Conservation (phyloP, 2,888 invertebrate genomes). For the Aporophyla lueneburgensis region DNA sequence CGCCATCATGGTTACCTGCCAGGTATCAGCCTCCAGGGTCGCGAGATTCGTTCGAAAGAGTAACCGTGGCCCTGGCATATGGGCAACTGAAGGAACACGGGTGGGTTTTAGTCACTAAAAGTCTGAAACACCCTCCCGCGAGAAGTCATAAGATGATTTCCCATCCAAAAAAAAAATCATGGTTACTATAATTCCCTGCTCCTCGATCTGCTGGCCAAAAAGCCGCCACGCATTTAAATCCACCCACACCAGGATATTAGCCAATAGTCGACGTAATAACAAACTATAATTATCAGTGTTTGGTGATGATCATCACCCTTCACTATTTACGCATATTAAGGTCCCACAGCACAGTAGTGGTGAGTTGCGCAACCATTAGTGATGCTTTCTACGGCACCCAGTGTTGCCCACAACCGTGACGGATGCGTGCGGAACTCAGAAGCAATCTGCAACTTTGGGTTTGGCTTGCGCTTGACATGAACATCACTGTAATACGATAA, state of each 20-base stretch:
- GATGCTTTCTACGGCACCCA: slow-evolving; percentile 63
- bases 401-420: slow-evolving; percentile 24
- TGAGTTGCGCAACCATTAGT: slow-evolving; percentile 57
- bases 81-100: too few relatives aligned
- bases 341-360: slow-evolving; percentile 6
- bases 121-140: too few relatives aligned
- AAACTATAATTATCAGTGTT: slow-evolving; percentile 41
- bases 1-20: too few relatives aligned
- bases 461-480: slow-evolving; percentile 39
- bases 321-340: slow-evolving; percentile 61
- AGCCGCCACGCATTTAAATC: background rate
- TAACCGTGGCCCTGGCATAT: too few relatives aligned
- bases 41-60: too few relatives aligned
- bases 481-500: slow-evolving; percentile 34
- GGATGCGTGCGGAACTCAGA: slow-evolving; percentile 52
- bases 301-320: slow-evolving; percentile 51
- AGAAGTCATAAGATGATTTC: too few relatives aligned
- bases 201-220: background rate
- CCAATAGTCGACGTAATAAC: slow-evolving; percentile 23
- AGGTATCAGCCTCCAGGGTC: too few relatives aligned
- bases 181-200: background rate
- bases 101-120: too few relatives aligned
- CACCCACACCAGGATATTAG: background rate
- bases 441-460: slow-evolving; percentile 26
- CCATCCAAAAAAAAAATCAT: too few relatives aligned